Percentiles rank a stretch among this genome's conserved stretches.
Conservation (phyloP, 2,888 invertebrate genomes). For the Heteromyza rotundicornis region DNA sequence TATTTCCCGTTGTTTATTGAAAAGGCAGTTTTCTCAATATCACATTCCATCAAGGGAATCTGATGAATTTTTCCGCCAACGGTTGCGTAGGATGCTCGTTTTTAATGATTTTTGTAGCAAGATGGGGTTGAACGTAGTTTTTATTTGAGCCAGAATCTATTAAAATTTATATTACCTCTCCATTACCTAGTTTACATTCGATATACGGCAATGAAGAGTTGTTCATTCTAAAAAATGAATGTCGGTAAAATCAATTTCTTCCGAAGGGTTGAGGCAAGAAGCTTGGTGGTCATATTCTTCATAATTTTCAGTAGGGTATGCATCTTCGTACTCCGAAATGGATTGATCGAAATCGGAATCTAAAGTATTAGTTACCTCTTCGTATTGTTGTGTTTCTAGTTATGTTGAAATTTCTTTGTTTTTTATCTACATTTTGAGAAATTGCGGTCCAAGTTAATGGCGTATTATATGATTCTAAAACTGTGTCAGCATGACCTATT, state of each 20-base stretch:
- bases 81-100: not conserved
- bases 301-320: constrained; percentile 5
- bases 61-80: constrained; percentile 7
- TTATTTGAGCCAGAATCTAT: constrained; percentile 11
- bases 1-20: constrained; percentile 13
- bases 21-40: constrained; percentile 14
- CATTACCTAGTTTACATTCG: not conserved
- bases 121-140: constrained; percentile 10
- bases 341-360: not conserved
- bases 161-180: not conserved
- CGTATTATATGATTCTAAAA: constrained; percentile 1
- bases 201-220: constrained; percentile 12
- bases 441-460: constrained; percentile 27
- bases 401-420: constrained; percentile 24
- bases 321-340: not conserved
- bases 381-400: constrained; percentile 2
- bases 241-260: not conserved
- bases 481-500: not conserved
- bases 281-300: not conserved
- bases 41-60: constrained; percentile 8
- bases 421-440: constrained; percentile 5
- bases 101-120: not conserved
- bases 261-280: not conserved
- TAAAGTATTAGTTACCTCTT: not conserved
- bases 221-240: constrained; percentile 22